Percentiles rank a stretch among this genome's conserved stretches.
phyloP scores from a whole-genome alignment of 2,113 vertebrate genomes.

The Suncus etruscus region DNA sequence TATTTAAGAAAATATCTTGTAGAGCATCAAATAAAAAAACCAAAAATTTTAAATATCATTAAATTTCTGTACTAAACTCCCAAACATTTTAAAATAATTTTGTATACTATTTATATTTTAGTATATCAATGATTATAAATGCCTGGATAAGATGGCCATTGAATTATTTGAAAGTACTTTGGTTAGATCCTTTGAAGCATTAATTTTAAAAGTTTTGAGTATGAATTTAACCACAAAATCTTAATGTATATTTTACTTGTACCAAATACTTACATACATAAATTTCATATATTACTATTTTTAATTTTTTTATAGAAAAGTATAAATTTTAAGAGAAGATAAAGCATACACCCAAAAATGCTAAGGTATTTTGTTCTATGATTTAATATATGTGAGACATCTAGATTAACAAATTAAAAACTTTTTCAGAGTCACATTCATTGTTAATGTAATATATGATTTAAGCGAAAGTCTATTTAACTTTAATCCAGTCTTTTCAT shows the following conservation, averaged over 20 bases:
- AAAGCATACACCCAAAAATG: neutral
- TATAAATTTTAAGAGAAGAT: neutral
- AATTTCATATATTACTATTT: neutral
- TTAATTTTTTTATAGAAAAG: neutral
- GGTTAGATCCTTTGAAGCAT: neutral
- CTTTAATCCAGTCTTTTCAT: neutral
- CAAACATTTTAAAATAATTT: neutral
- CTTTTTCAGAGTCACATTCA: neutral
- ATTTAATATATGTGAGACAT: neutral
- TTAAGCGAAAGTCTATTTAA: neutral
- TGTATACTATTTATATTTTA: neutral
- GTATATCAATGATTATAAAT: neutral
- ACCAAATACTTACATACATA: neutral
- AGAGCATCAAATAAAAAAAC: neutral
- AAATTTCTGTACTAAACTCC: neutral
- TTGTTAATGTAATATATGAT: neutral
- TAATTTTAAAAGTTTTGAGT: neutral
- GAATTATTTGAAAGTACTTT: neutral
- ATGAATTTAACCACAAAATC: neutral
- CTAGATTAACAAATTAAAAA: neutral
- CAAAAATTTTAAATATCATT: conserved; percentile 28
- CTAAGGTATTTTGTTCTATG: neutral
- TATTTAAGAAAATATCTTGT: neutral
- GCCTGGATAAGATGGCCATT: neutral
- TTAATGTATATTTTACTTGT: neutral